Evolutionary conservation across 2,797 vertebrate species (phyloP).

Genomic region (Dendrocincla tyrannina): DNA sequence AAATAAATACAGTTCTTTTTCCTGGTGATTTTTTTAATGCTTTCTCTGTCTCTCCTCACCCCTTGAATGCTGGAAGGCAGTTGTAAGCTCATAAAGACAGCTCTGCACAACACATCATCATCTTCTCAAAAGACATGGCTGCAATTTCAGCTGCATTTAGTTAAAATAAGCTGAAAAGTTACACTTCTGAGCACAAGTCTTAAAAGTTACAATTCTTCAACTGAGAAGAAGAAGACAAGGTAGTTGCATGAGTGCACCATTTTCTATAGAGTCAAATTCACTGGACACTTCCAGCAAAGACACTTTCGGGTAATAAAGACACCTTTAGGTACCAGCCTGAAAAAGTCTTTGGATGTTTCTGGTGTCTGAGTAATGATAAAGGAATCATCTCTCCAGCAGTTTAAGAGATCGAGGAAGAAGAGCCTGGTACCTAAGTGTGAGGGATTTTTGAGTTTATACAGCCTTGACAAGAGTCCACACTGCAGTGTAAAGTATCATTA

Average conservation of each 20-base stretch:
- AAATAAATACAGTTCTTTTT: neutral
- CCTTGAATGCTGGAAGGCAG: neutral
- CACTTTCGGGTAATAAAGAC: neutral
- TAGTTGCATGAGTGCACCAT: rapidly evolving
- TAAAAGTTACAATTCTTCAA: neutral
- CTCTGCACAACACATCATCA: neutral
- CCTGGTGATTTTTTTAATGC: neutral
- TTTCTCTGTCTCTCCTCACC: neutral
- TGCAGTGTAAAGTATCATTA: neutral
- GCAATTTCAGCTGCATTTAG: neutral
- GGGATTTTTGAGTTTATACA: neutral
- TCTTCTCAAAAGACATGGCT: neutral
- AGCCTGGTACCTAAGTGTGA: neutral
- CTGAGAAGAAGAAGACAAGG: neutral
- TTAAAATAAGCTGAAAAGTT: neutral
- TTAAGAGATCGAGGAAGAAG: neutral
- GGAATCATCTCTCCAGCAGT: neutral
- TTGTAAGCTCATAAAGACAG: neutral
- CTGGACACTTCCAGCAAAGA: neutral
- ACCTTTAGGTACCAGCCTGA: neutral
- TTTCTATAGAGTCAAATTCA: neutral
- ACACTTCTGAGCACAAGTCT: neutral
- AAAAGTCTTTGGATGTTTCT: neutral
- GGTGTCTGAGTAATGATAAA: neutral
- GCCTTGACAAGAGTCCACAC: neutral